phyloP scores from a whole-genome alignment of 2,113 vertebrate species.

The Boulengeromyrus knoepffleri region DNA sequence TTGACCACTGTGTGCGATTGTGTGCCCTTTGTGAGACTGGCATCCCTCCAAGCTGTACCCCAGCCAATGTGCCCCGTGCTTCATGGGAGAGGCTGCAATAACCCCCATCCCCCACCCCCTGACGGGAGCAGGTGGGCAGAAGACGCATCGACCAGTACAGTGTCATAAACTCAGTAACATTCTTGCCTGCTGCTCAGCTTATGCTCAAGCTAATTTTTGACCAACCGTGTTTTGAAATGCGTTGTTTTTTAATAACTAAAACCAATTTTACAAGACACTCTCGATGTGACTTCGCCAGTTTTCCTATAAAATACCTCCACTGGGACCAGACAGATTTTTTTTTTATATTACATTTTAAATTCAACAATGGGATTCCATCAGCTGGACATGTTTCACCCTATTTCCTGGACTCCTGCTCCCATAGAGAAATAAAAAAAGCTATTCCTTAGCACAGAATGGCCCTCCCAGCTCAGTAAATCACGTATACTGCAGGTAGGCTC shows the following conservation, averaged over 20 bases:
- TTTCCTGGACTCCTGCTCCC: not conserved
- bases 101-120: not conserved
- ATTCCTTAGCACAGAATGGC: conserved; percentile 25
- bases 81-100: not conserved
- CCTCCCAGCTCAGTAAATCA: conserved; percentile 36
- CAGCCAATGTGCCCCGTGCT: not conserved
- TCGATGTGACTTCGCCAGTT: not conserved
- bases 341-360: conserved; percentile 25
- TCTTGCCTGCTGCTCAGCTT: not conserved
- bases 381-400: conserved; percentile 3
- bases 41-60: not conserved
- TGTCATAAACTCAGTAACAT: not conserved
- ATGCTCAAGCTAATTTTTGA: not conserved
- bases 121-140: not conserved
- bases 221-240: not conserved
- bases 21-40: not conserved
- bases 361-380: conserved; percentile 18
- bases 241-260: not conserved
- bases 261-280: not conserved
- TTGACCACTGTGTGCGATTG: not conserved
- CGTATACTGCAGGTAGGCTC: conserved; percentile 33
- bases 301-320: conserved; percentile 19
- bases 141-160: not conserved
- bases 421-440: conserved; percentile 15
- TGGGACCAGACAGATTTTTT: not conserved